A percentile compares a stretch with the other conserved stretches of the same genome.
These are phyloP conservation scores for Phania funesta DNA, from an alignment of 2,888 invertebrate species.

Conservation along the genomic window DNA sequence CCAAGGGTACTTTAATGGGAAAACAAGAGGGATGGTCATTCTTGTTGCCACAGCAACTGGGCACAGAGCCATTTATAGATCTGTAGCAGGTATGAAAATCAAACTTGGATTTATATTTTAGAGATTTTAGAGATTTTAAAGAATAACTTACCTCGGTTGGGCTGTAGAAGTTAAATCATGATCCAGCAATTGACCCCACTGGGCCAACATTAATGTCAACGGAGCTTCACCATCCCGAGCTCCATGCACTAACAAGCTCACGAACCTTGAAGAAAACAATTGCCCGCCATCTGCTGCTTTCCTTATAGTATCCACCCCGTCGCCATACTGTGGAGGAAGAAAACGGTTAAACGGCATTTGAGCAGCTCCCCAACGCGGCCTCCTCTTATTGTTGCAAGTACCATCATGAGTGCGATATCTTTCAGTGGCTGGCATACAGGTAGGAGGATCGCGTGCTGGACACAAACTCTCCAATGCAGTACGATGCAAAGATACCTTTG, in stretches of 20 bases:
- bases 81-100: slow-evolving; percentile 69
- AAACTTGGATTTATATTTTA: not conserved
- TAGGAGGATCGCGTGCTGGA: slow-evolving; percentile 85
- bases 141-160: slow-evolving; percentile 82
- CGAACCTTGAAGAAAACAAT: slow-evolving; percentile 88
- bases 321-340: slow-evolving; percentile 90
- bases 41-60: slow-evolving; percentile 85
- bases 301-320: slow-evolving; percentile 83
- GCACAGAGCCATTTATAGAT: slow-evolving; percentile 88
- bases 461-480: slow-evolving; percentile 82
- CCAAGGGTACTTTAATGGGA: slow-evolving; percentile 87
- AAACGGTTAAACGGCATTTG: slow-evolving; percentile 91
- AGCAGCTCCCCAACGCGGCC: slow-evolving; percentile 90
- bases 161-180: slow-evolving; percentile 92
- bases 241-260: slow-evolving; percentile 86
- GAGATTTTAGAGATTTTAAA: too few relatives aligned
- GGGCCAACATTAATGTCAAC: slow-evolving; percentile 91
- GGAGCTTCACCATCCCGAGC: slow-evolving; percentile 84
- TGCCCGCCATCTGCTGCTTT: slow-evolving; percentile 83
- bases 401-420: slow-evolving; percentile 93
- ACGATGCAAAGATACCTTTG: slow-evolving; percentile 78
- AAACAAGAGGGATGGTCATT: slow-evolving; percentile 91
- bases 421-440: slow-evolving; percentile 86
- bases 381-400: slow-evolving; percentile 91
- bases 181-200: slow-evolving; percentile 95